Conservation (phyloP, 92 coral and sea anemone genomes). For the Zoanthus sociatus region DNA sequence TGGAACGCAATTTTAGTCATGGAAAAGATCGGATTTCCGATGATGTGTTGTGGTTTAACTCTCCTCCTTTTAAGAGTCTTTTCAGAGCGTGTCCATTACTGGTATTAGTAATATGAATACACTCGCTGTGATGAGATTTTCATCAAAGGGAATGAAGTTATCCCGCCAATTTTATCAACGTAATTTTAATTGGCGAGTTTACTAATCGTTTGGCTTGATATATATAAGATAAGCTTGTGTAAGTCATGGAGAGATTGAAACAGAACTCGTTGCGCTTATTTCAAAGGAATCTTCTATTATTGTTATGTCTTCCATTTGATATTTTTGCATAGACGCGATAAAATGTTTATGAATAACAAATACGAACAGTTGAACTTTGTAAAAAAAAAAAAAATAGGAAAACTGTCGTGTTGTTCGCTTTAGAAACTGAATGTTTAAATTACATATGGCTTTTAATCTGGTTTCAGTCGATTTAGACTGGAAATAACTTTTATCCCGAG, state of each 20-base stretch:
- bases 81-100: constrained; percentile 36
- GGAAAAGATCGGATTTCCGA: constrained; percentile 25
- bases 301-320: constrained; percentile 28
- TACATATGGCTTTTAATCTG: not conserved
- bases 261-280: constrained; percentile 31
- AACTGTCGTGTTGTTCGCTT: not conserved
- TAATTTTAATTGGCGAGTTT: not conserved
- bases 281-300: constrained; percentile 20
- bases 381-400: not conserved
- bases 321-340: constrained; percentile 50
- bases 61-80: not conserved
- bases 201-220: not conserved
- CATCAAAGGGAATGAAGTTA: not conserved
- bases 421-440: not conserved
- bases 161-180: constrained; percentile 23
- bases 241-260: constrained; percentile 16
- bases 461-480: not conserved
- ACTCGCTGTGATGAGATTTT: constrained; percentile 2
- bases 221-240: not conserved
- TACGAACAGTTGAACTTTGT: constrained; percentile 8
- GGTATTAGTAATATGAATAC: constrained; percentile 24
- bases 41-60: not conserved
- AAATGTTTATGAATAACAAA: constrained; percentile 49
- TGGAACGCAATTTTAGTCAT: not conserved
- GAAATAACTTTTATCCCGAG: not conserved